Base-by-base conservation (phyloP, 1,140 invertebrate genomes). In the Panagrolaimus sp. region DNA sequence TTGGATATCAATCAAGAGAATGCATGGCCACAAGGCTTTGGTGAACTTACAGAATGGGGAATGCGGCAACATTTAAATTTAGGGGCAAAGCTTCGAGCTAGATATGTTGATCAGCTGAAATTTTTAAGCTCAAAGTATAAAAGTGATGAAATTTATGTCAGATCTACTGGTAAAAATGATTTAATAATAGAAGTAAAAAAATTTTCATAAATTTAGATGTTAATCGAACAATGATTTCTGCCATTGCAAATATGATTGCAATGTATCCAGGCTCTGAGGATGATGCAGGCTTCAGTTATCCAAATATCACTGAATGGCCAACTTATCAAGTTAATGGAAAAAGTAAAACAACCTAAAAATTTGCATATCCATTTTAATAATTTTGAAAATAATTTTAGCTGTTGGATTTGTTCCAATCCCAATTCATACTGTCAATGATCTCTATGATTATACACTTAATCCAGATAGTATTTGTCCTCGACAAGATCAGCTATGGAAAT, bases 1-100 rank as follows among this genome's bases (percentile, higher is more conserved):
- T 52, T 14, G 10, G 69, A 71, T 26, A 48, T 17, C 2, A 26
- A 67, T 15, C 17, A 43, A n/a, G 43, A 32, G 32, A 12, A n/a
- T 14, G 15, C 72, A 7, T 69, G 68, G 68, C 24, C 26, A n/a
- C 58, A 67, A 65, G 68, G 68, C 1, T 55, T 66, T 15, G 32
- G 32, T 15, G 44, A 52, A 55, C 26, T 71, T 43, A 66, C 74
- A 5, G 74, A 71, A 63, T 47, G 76, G 2, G 74, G 74, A 21
- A 76, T 76, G 73, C 8, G n/a, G 12, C 68, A 76, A 65, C 74
- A 76, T 43, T 43, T 76, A 8, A 46, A 38, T 15, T 52, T 76
- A 24, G 74, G 74, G 7, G 12, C 55, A 15, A 76, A 76, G 58
- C 47, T 76, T 8, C 48, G 58, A n/a, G 17, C 43, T 48, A 55